phyloP scores from a whole-genome alignment of 2,113 vertebrate genomes.

The Bungarus multicinctus region DNA sequence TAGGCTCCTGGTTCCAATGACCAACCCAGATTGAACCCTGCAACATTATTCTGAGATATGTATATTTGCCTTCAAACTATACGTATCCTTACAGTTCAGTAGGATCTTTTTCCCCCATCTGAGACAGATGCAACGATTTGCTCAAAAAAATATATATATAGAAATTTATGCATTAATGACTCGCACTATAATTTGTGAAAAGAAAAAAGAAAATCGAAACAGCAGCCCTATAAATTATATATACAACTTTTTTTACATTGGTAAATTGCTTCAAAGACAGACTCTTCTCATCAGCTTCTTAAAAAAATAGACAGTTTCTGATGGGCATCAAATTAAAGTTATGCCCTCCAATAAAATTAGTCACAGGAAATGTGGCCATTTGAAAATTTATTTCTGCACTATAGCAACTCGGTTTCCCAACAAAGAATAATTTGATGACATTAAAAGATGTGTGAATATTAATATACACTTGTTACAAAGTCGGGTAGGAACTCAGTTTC shows the following conservation, averaged over 20 bases:
- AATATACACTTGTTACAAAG: background rate
- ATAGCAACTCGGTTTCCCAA: background rate
- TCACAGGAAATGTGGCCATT: constrained; percentile 35
- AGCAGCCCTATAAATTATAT: background rate
- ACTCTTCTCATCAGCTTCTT: constrained; percentile 10
- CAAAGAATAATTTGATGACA: background rate
- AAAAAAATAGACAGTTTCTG: constrained; percentile 11
- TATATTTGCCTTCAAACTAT: background rate
- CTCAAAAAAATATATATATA: background rate
- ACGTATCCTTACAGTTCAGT: background rate
- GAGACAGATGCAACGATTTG: background rate
- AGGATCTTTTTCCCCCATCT: background rate
- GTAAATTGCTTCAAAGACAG: constrained; percentile 5
- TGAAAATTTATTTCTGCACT: constrained; percentile 2
- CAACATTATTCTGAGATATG: background rate
- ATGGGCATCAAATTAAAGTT: constrained; percentile 27
- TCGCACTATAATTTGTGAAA: background rate
- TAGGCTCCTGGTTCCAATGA: too few species aligned
- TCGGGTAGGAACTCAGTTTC: background rate
- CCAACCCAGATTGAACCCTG: background rate
- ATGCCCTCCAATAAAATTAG: constrained; percentile 27
- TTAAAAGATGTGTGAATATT: constrained; percentile 10
- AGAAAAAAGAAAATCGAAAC: background rate
- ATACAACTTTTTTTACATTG: constrained; percentile 7
- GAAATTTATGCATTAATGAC: background rate